phyloP scores from a whole-genome alignment of 2,797 vertebrate species.

The Dromococcyx pavoninus region DNA sequence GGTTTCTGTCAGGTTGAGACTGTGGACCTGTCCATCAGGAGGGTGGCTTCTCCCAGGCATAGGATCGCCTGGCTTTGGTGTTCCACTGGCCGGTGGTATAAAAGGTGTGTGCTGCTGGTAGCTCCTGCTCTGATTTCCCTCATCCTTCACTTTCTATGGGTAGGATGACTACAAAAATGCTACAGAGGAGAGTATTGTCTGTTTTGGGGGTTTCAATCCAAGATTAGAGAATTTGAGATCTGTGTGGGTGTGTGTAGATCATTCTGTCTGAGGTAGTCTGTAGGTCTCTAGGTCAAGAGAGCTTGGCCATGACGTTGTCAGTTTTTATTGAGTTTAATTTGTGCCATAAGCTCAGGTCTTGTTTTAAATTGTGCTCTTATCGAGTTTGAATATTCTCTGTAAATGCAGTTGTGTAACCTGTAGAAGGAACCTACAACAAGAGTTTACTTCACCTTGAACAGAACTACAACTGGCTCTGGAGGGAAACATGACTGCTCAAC shows the following conservation, averaged over 20 bases:
- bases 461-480: background rate
- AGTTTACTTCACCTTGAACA: background rate
- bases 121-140: background rate
- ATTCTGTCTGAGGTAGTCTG: background rate
- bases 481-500: conserved; percentile 12
- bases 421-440: background rate
- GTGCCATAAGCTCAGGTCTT: accelerated
- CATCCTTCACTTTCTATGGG: background rate
- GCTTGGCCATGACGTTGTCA: accelerated
- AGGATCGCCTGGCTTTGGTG: background rate
- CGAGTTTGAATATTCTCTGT: background rate
- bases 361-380: accelerated
- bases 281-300: accelerated
- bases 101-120: background rate
- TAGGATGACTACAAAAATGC: background rate
- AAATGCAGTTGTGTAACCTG: background rate
- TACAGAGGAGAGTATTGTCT: background rate
- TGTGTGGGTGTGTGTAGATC: background rate
- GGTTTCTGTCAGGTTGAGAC: background rate
- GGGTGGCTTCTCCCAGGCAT: background rate
- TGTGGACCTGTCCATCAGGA: background rate
- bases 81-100: background rate
- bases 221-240: background rate
- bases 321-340: accelerated
- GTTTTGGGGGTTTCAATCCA: background rate